phyloP scores from a whole-genome alignment of 2,888 invertebrate species.

The Drosophila antonietae region DNA sequence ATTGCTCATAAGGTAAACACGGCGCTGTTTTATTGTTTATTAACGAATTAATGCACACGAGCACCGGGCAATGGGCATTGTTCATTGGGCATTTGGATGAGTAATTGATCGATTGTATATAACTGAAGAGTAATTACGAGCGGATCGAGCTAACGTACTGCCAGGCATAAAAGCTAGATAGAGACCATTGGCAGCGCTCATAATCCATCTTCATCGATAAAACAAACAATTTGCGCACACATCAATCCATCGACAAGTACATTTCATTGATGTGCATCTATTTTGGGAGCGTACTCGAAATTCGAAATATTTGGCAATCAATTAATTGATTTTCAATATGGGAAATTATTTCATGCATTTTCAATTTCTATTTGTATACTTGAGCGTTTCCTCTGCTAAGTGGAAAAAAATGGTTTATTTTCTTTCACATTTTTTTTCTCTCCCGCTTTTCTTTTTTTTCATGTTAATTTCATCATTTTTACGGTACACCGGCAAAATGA shows the following conservation, averaged over 20 bases:
- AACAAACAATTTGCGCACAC: slow-evolving; percentile 68
- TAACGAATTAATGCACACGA: slow-evolving; percentile 66
- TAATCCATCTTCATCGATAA: slow-evolving; percentile 80
- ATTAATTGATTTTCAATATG: slow-evolving; percentile 74
- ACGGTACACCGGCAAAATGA: slow-evolving; percentile 67
- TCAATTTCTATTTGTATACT: slow-evolving; percentile 36
- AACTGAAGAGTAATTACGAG: slow-evolving; percentile 37
- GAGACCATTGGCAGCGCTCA: slow-evolving; percentile 48
- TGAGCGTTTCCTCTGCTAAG: slow-evolving; percentile 56
- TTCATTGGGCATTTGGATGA: slow-evolving; percentile 48
- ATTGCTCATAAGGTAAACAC: slow-evolving; percentile 75
- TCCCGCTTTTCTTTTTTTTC: slow-evolving; percentile 19
- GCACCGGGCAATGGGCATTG: neutral
- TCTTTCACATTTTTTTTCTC: neutral
- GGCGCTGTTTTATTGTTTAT: slow-evolving; percentile 75
- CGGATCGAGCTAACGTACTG: slow-evolving; percentile 8
- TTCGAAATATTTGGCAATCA: slow-evolving; percentile 71
- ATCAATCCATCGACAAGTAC: slow-evolving; percentile 71
- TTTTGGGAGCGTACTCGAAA: slow-evolving; percentile 24
- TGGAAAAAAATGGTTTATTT: slow-evolving; percentile 28
- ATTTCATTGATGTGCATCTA: slow-evolving; percentile 60
- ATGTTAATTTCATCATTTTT: slow-evolving; percentile 77
- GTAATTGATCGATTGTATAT: slow-evolving; percentile 60
- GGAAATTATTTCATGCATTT: slow-evolving; percentile 38
- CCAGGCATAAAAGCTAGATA: slow-evolving; percentile 9